Evolutionary conservation across 2,797 vertebrate species (phyloP).

Genomic region (Mus minutoides): DNA sequence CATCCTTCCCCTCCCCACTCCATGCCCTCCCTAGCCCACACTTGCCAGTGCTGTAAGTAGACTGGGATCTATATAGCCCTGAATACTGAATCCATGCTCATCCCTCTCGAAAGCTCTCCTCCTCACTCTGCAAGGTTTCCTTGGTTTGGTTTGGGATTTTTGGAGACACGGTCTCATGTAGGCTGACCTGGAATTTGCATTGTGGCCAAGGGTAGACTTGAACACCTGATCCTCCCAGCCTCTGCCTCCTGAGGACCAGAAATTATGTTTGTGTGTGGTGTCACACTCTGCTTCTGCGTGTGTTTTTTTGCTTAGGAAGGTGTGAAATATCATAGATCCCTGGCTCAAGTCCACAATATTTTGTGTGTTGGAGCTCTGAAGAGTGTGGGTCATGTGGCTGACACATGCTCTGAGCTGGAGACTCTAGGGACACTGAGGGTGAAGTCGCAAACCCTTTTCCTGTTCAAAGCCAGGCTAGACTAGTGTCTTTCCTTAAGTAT

Average conservation of each 20-base stretch:
- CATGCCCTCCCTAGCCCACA: not conserved
- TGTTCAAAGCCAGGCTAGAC: conserved; percentile 26
- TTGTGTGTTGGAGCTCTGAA: not conserved
- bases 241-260: not conserved
- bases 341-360: not conserved
- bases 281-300: not conserved
- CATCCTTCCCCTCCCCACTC: not conserved
- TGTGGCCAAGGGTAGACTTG: not conserved
- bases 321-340: not conserved
- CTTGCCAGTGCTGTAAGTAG: conserved; percentile 50
- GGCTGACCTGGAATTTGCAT: not conserved
- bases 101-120: not conserved
- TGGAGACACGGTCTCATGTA: not conserved
- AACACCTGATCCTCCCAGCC: not conserved
- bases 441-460: not conserved
- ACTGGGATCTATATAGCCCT: not conserved
- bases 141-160: not conserved
- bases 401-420: not conserved
- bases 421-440: not conserved
- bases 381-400: not conserved
- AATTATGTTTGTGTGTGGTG: not conserved
- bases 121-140: not conserved
- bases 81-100: not conserved
- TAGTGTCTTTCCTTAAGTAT: not conserved
- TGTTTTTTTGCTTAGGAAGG: not conserved